phyloP scores from a whole-genome alignment of 2,797 vertebrate species.

The Myiotriccus ornatus region DNA sequence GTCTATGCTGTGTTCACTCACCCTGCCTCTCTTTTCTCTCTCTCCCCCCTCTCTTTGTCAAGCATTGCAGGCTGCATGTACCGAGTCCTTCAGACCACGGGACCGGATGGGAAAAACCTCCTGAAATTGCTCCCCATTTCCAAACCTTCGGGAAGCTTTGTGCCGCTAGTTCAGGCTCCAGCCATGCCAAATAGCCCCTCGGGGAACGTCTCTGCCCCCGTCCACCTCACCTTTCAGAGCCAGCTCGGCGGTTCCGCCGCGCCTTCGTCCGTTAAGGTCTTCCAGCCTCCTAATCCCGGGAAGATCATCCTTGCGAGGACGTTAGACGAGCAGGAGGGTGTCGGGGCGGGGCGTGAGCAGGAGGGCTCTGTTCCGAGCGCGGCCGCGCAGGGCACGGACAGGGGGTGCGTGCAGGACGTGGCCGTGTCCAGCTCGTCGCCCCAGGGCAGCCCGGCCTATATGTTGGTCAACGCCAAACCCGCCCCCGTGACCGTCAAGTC shows the following conservation, averaged over 20 bases:
- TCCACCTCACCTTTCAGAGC: conserved; percentile 69
- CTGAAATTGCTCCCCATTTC: conserved; percentile 78
- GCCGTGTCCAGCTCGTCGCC: conserved; percentile 49
- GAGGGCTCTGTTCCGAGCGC: conserved; percentile 41
- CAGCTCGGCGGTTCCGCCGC: conserved; percentile 60
- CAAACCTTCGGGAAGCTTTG: conserved; percentile 27
- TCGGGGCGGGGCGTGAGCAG: conserved; percentile 55
- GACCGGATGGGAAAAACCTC: conserved; percentile 78
- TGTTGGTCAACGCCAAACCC: conserved; percentile 58
- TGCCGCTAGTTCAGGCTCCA: conserved; percentile 53
- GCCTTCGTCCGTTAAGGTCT: conserved; percentile 62
- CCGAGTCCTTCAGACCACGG: conserved; percentile 74
- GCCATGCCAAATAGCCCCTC: conserved; percentile 63
- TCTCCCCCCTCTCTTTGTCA: conserved; percentile 58
- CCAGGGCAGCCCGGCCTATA: not conserved
- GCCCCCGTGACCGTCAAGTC: conserved; percentile 34
- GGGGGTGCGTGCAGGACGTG: conserved; percentile 55
- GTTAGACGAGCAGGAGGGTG: conserved; percentile 55
- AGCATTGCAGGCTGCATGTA: conserved; percentile 81
- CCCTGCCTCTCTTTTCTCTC: conserved; percentile 56
- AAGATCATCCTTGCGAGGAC: conserved; percentile 68
- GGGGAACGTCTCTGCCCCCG: conserved; percentile 46
- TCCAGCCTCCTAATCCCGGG: conserved; percentile 66
- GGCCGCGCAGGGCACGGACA: not conserved
- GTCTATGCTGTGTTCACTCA: not conserved